A percentile compares a stretch with the other conserved stretches of the same genome.
Evolutionary conservation across 2,888 invertebrate genomes (phyloP).

Genomic region (Cistogaster globosa): DNA sequence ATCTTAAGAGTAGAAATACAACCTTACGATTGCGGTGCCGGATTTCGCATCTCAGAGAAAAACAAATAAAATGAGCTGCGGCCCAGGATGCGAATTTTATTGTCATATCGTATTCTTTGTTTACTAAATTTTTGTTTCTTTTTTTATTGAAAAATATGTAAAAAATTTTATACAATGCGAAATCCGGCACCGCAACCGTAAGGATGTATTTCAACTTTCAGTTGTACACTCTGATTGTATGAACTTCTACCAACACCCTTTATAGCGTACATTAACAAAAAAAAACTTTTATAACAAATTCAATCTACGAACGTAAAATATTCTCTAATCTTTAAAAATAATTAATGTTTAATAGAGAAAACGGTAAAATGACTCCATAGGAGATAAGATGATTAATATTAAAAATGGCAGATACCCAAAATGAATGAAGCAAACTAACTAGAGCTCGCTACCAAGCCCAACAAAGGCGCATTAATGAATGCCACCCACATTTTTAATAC

Average conservation of each 20-base stretch:
- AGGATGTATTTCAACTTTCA: too few relatives aligned
- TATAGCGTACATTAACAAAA: constrained; percentile 28
- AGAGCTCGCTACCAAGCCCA: constrained; percentile 47
- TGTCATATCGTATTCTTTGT: too few relatives aligned
- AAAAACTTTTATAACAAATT: constrained; percentile 27
- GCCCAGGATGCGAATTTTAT: too few relatives aligned
- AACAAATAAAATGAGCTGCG: too few relatives aligned
- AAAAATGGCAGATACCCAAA: constrained; percentile 70
- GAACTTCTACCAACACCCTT: not conserved
- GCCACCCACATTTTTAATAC: constrained; percentile 53
- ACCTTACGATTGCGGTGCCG: too few relatives aligned
- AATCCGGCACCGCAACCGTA: too few relatives aligned
- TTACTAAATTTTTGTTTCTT: too few relatives aligned
- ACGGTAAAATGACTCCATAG: constrained; percentile 56
- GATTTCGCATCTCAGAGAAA: too few relatives aligned
- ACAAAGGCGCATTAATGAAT: constrained; percentile 36
- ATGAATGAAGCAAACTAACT: constrained; percentile 43
- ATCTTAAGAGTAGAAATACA: too few relatives aligned
- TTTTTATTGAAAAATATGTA: too few relatives aligned
- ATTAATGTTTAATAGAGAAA: constrained; percentile 58
- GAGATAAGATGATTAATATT: constrained; percentile 70
- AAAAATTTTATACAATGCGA: too few relatives aligned
- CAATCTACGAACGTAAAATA: constrained; percentile 29
- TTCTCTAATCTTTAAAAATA: constrained; percentile 54
- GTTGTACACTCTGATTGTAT: not conserved